Base-by-base conservation (phyloP, 1,140 invertebrate species). In the Heterodera carotae region DNA sequence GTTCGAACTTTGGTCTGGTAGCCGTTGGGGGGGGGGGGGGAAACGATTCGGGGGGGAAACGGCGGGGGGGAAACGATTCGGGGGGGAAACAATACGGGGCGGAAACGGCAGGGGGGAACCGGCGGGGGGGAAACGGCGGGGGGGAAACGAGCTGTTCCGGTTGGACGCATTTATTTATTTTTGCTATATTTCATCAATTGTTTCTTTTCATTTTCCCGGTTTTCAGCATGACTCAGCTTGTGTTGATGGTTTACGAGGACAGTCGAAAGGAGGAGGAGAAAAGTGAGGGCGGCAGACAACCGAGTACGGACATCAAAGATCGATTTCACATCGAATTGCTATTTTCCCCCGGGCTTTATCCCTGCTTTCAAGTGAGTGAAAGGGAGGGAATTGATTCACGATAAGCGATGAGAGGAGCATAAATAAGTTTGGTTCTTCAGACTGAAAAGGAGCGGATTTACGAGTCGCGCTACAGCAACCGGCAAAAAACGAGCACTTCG, bases 151-250 rank as follows among this genome's bases (percentile, higher is more conserved):
- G n/a, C n/a, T n/a, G n/a, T n/a, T n/a, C n/a, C n/a, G n/a, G n/a
- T n/a, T n/a, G n/a, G n/a, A n/a, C n/a, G n/a, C n/a, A n/a, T n/a
- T n/a, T n/a, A n/a, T n/a, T n/a, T n/a, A n/a, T n/a, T n/a, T n/a
- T n/a, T n/a, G n/a, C n/a, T n/a, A n/a, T n/a, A n/a, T n/a, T n/a
- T n/a, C n/a, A n/a, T n/a, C 39, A 12, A 7, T 39, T 2, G 6
- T 39, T 39, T 39, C 1, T 43, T 43, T 43, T 43, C 15, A 4
- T 43, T 43, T 74, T 67, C 0, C 69, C 6, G 67, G 93, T 98
- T 34, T 34, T 31, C 62, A 66, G 62, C 6, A 66, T 66, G 62
- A 66, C 62, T 31, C 81, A 84, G 70, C 77, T 86, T 6, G 85
- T 86, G 15, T 60, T 86, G 25, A 86, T 86, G 85, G 86, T 86